phyloP scores from a whole-genome alignment of 2,797 vertebrate genomes.

The Sebastes cheni region DNA sequence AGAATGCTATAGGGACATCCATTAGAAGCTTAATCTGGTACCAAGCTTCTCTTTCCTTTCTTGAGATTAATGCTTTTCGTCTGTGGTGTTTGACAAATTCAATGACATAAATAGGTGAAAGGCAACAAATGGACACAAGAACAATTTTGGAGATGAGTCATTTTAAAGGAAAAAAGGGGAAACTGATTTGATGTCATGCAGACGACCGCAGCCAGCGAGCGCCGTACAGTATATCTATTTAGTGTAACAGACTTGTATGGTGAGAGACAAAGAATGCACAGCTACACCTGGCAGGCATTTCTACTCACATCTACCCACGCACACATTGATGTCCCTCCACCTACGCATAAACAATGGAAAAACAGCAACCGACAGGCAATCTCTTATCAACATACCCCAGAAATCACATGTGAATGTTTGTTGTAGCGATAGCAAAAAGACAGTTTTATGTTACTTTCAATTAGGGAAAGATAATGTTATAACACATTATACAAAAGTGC shows the following conservation, averaged over 20 bases:
- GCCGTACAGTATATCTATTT: constrained; percentile 38
- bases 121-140: constrained; percentile 18
- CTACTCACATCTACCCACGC: constrained; percentile 75
- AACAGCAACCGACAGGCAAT: constrained; percentile 40
- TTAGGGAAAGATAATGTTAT: background rate
- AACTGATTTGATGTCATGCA: constrained; percentile 2
- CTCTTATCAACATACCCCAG: constrained; percentile 8
- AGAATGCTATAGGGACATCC: constrained; percentile 21
- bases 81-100: constrained; percentile 3
- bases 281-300: constrained; percentile 75
- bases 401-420: constrained; percentile 28
- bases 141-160: constrained; percentile 19
- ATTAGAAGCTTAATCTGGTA: constrained; percentile 31
- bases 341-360: constrained; percentile 71
- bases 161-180: constrained; percentile 2
- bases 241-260: constrained; percentile 40
- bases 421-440: background rate
- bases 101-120: constrained; percentile 25
- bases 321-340: constrained; percentile 68
- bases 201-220: constrained; percentile 15
- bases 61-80: constrained; percentile 27
- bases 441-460: background rate
- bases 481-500: background rate
- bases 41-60: background rate
- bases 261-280: constrained; percentile 64